Evolutionary conservation across 2,888 invertebrate genomes (phyloP).

Genomic region (Acrobasis consociella): DNA sequence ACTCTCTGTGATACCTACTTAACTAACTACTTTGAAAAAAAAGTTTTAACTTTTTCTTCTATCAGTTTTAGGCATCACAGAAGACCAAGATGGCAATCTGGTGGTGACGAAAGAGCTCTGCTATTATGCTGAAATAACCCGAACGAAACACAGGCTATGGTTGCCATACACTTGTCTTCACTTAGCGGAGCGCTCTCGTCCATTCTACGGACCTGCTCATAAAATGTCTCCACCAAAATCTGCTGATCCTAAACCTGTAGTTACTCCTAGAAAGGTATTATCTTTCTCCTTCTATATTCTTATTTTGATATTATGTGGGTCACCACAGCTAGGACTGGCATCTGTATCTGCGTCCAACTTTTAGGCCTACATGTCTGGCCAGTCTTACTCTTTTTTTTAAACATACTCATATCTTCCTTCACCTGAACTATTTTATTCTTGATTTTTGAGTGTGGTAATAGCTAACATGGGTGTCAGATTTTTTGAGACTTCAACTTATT

Average conservation of each 20-base stretch:
- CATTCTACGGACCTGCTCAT: constrained; percentile 63
- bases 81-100: constrained; percentile 54
- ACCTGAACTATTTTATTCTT: too few relatives aligned
- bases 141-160: constrained; percentile 61
- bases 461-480: not conserved
- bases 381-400: too few relatives aligned
- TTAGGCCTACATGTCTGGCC: too few relatives aligned
- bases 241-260: constrained; percentile 34
- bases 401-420: too few relatives aligned
- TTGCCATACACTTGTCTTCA: constrained; percentile 68
- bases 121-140: constrained; percentile 66
- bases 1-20: not conserved
- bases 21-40: not conserved
- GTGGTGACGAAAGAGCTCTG: constrained; percentile 60
- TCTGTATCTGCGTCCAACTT: too few relatives aligned
- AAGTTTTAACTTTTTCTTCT: constrained; percentile 8
- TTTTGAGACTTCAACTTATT: too few relatives aligned
- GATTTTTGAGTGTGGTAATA: not conserved
- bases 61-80: constrained; percentile 66
- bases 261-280: constrained; percentile 56
- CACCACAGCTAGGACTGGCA: too few relatives aligned
- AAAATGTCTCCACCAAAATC: constrained; percentile 42
- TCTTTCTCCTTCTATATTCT: not conserved
- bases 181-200: constrained; percentile 67
- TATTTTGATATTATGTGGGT: too few relatives aligned